A percentile compares a stretch with the other conserved stretches of the same genome.
Conservation (phyloP, 2,797 vertebrate genomes). For the Pteronotus mesoamericanus region DNA sequence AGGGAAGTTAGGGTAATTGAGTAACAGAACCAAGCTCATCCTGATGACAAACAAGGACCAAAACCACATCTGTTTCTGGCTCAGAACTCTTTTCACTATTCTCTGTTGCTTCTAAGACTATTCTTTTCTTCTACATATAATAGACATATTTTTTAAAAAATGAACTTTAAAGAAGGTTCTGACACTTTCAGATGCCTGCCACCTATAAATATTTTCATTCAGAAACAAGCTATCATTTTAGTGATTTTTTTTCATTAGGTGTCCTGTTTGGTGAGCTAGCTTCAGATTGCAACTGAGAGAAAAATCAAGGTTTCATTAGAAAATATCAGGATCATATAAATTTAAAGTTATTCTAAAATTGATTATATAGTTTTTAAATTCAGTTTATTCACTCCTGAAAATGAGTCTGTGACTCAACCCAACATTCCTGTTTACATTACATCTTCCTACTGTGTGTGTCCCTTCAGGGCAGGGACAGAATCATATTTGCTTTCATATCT, state of each 20-base stretch:
- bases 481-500: not conserved
- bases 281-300: not conserved
- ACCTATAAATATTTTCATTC: not conserved
- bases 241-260: not conserved
- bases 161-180: not conserved
- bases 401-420: not conserved
- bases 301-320: not conserved
- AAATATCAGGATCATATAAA: conserved; percentile 33
- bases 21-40: not conserved
- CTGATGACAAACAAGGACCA: not conserved
- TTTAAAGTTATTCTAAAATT: conserved; percentile 23
- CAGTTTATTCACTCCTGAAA: not conserved
- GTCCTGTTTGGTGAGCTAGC: not conserved
- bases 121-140: not conserved
- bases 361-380: not conserved
- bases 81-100: not conserved
- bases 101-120: not conserved
- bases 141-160: not conserved
- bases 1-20: not conserved
- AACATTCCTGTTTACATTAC: not conserved
- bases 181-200: not conserved
- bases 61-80: not conserved
- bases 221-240: not conserved
- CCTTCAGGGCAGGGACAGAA: not conserved
- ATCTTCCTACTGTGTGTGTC: not conserved